Conservation (phyloP, 2,113 vertebrate species). For the Camelus bactrianus region DNA sequence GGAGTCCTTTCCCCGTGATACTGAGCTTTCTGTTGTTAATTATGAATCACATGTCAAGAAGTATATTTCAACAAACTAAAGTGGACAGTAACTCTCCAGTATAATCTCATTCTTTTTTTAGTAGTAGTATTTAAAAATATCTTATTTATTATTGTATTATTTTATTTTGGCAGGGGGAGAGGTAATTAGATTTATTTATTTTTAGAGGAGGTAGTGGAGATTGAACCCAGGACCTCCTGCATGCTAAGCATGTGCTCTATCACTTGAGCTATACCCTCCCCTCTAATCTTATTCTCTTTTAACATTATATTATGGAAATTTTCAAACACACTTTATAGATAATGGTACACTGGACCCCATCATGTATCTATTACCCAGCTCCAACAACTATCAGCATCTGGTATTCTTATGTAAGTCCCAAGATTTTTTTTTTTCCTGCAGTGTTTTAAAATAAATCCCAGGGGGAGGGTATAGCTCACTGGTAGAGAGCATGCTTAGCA, state of each 20-base stretch:
- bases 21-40: neutral
- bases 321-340: slow-evolving; percentile 46
- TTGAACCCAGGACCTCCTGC: no score
- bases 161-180: no score
- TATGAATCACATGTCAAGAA: neutral
- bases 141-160: no score
- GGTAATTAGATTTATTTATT: no score
- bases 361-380: neutral
- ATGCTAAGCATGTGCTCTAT: no score
- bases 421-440: neutral
- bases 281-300: slow-evolving; percentile 33
- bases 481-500: no score
- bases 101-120: slow-evolving; percentile 39
- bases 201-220: no score
- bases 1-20: neutral
- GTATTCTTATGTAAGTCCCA: neutral
- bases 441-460: no score
- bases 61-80: slow-evolving; percentile 29
- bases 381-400: neutral
- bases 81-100: neutral
- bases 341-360: neutral
- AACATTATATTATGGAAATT: neutral
- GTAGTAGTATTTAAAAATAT: no score
- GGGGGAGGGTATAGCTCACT: no score
- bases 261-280: no score